These are phyloP conservation scores for Pterocles burchelli DNA, from an alignment of 2,113 vertebrate genomes.

Conservation along the genomic window DNA sequence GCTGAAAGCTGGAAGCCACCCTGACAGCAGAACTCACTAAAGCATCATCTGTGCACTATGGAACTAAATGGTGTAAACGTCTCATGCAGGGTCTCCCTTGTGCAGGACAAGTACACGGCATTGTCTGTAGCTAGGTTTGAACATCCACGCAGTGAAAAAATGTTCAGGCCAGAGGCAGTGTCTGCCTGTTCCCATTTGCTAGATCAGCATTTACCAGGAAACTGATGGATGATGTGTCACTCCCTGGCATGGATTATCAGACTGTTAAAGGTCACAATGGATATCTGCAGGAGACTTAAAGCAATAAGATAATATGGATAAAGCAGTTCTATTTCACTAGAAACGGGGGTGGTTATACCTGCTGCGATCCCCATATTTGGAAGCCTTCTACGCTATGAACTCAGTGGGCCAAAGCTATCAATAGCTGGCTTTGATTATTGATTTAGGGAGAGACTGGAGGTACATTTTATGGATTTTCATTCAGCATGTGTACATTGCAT, in stretches of 20 bases:
- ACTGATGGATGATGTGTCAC: neutral
- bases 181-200: neutral
- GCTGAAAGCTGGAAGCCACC: neutral
- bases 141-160: neutral
- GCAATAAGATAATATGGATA: neutral
- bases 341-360: neutral
- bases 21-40: no score
- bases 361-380: neutral
- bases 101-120: rapidly evolving
- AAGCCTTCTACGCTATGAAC: neutral
- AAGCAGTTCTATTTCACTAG: neutral
- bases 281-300: neutral
- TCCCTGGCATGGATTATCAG: neutral
- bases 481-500: neutral
- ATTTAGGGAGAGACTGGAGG: neutral
- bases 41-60: neutral
- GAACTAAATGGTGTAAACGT: no score
- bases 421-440: neutral
- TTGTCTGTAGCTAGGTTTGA: neutral
- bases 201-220: neutral
- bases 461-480: neutral
- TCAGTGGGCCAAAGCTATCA: neutral
- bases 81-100: neutral
- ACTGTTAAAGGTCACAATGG: neutral
- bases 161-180: neutral